These are phyloP conservation scores for Agrilus planipennis DNA, from an alignment of 1,140 invertebrate species.

Conservation along the genomic window DNA sequence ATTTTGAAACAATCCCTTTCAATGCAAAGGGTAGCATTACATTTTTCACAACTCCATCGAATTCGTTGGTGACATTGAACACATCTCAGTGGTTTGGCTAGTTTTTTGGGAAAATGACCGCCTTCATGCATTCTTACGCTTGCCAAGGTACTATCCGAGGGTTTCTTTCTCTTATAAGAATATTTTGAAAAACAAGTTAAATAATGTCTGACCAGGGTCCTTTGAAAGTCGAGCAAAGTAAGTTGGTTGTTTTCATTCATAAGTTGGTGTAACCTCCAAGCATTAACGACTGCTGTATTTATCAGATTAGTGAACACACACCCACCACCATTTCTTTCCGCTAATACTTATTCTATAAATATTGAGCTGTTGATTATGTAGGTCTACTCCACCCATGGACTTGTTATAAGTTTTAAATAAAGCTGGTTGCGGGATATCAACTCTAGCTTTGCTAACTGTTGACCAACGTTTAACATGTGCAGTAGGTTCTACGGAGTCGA, in stretches of 20 bases:
- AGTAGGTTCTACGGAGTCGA: background rate
- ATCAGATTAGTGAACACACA: constrained; percentile 8
- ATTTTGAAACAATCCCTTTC: constrained; percentile 2
- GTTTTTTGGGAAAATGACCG: constrained; percentile 2
- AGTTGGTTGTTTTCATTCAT: background rate
- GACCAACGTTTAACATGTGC: background rate
- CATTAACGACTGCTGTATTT: constrained; percentile 5
- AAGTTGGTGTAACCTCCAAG: background rate
- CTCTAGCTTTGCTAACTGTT: background rate
- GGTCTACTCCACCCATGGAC: constrained; percentile 10
- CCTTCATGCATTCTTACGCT: background rate
- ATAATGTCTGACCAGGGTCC: constrained; percentile 1
- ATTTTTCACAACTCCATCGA: background rate
- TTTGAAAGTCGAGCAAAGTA: background rate
- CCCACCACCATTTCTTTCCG: constrained; percentile 11
- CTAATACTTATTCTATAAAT: constrained; percentile 9
- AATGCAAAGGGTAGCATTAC: constrained; percentile 1
- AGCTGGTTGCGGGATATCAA: constrained; percentile 5
- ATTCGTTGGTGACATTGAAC: background rate
- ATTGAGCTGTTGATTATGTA: constrained; percentile 7
- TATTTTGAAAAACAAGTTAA: background rate
- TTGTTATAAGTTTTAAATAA: constrained; percentile 10
- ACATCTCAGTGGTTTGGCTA: background rate
- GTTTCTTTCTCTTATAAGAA: background rate
- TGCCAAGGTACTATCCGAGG: background rate